Conservation (phyloP, 2,888 invertebrate species). For the Lacanobia wlatinum region DNA sequence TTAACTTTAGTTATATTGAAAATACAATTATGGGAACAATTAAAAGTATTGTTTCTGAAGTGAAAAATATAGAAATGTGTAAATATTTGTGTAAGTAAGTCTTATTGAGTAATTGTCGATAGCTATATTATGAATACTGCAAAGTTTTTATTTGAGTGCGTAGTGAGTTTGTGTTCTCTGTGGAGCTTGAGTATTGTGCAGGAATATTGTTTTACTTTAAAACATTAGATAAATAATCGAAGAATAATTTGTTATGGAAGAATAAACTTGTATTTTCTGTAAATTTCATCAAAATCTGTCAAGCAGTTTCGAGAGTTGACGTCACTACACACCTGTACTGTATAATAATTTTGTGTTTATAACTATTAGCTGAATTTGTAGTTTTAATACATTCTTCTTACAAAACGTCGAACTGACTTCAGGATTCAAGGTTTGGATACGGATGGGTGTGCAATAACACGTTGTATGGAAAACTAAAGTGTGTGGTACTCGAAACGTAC, state of each 20-base stretch:
- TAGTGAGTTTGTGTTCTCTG: conserved; percentile 11
- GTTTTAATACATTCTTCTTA: conserved; percentile 51
- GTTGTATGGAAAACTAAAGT: neutral
- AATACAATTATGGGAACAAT: conserved; percentile 66
- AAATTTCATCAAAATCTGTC: neutral
- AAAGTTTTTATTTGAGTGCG: conserved; percentile 44
- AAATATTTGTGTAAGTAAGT: conserved; percentile 49
- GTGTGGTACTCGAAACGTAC: neutral
- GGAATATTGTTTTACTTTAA: no score
- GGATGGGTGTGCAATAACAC: conserved; percentile 36
- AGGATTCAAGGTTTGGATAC: conserved; percentile 36
- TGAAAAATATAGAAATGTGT: conserved; percentile 46
- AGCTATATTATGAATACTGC: conserved; percentile 37
- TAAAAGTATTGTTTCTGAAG: conserved; percentile 58
- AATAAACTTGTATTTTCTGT: no score
- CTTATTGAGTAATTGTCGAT: no score
- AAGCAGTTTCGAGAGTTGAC: conserved; percentile 25
- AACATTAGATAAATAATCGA: no score
- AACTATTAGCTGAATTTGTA: conserved; percentile 64
- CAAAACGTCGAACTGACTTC: conserved; percentile 40
- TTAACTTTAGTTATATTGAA: conserved; percentile 49
- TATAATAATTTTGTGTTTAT: conserved; percentile 62
- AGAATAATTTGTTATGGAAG: no score
- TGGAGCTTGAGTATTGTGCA: neutral
- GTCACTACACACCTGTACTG: conserved; percentile 47